phyloP scores from a whole-genome alignment of 2,888 invertebrate species.

The Drosophila macrospina region DNA sequence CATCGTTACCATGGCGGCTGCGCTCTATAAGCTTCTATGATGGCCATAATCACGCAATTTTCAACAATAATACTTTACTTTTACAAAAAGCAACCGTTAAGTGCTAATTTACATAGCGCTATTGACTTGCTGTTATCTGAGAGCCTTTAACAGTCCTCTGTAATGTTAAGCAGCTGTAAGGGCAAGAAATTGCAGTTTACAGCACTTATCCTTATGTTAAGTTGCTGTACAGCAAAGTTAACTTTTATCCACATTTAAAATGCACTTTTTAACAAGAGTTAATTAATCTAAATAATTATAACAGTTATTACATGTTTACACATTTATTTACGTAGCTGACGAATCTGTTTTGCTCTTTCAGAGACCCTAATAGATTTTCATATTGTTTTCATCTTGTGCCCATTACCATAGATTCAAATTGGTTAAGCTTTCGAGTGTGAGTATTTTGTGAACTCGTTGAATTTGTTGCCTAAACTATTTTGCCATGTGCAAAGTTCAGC shows the following conservation, averaged over 20 bases:
- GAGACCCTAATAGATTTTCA: constrained; percentile 36
- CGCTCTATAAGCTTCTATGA: constrained; percentile 53
- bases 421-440: constrained; percentile 22
- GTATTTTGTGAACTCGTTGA: constrained; percentile 48
- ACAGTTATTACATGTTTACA: not conserved
- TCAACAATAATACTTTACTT: constrained; percentile 13
- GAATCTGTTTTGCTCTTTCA: constrained; percentile 18
- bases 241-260: no score
- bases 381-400: constrained; percentile 49
- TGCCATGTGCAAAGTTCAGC: constrained; percentile 73
- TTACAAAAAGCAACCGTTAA: constrained; percentile 23
- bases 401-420: constrained; percentile 48
- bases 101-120: constrained; percentile 34
- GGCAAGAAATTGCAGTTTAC: no score
- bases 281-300: not conserved
- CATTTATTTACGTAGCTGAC: constrained; percentile 6
- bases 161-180: not conserved
- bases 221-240: no score
- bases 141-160: not conserved
- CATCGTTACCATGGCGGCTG: constrained; percentile 43
- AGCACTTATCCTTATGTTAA: no score
- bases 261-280: not conserved
- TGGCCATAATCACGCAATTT: constrained; percentile 46
- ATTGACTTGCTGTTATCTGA: not conserved
- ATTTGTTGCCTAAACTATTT: constrained; percentile 74